These are phyloP conservation scores for Electrona antarctica DNA, from an alignment of 2,113 vertebrate genomes.

Conservation along the genomic window DNA sequence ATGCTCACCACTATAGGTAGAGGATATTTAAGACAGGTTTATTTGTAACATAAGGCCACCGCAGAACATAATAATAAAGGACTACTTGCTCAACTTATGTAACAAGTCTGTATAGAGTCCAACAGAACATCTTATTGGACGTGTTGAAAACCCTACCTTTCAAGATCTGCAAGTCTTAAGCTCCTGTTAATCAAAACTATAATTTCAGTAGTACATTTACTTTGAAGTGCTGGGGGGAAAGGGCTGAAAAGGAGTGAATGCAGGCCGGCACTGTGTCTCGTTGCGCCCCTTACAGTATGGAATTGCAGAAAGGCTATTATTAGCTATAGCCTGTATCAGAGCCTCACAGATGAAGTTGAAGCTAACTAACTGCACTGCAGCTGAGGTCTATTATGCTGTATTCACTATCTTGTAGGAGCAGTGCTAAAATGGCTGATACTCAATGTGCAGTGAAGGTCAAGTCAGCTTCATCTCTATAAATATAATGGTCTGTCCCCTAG, in stretches of 20 bases:
- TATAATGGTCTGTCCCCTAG: constrained; percentile 72
- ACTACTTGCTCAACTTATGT: constrained; percentile 29
- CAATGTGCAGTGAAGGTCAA: constrained; percentile 76
- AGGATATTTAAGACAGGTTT: constrained; percentile 37
- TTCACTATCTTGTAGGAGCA: constrained; percentile 58
- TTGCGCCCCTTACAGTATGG: constrained; percentile 56
- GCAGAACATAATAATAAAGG: constrained; percentile 44
- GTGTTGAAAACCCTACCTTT: constrained; percentile 12
- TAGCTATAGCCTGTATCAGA: constrained; percentile 61
- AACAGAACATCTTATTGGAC: constrained; percentile 15
- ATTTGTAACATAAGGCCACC: constrained; percentile 34
- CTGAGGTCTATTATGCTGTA: constrained; percentile 67
- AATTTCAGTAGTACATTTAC: constrained; percentile 44
- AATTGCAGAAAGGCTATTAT: constrained; percentile 70
- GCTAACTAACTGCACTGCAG: constrained; percentile 69
- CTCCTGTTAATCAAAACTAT: constrained; percentile 26
- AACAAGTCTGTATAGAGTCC: constrained; percentile 22
- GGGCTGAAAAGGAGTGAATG: constrained; percentile 29
- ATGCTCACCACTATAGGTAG: constrained; percentile 42
- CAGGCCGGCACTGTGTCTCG: constrained; percentile 33
- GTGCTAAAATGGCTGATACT: constrained; percentile 75
- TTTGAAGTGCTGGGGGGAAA: constrained; percentile 4
- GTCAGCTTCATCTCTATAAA: constrained; percentile 69
- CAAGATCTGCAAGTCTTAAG: constrained; percentile 12
- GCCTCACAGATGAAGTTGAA: constrained; percentile 56